phyloP scores from a whole-genome alignment of 2,888 invertebrate species.

The Cantharis nigra region DNA sequence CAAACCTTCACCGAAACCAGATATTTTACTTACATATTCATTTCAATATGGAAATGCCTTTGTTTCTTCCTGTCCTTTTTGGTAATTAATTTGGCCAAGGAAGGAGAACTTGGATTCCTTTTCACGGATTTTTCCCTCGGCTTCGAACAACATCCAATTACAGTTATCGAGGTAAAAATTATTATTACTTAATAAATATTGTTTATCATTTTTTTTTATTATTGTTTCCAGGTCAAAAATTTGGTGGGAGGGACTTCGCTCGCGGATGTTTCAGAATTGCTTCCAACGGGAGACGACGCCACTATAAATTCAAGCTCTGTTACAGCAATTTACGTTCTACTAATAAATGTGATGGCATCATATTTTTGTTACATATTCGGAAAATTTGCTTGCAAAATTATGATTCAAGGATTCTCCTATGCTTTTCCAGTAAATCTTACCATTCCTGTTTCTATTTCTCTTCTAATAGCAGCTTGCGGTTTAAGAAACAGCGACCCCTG shows the following conservation, averaged over 20 bases:
- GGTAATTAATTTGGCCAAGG: conserved; percentile 73
- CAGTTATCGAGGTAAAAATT: conserved; percentile 68
- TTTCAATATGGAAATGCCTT: conserved; percentile 89
- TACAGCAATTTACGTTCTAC: conserved; percentile 75
- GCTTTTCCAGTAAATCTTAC: conserved; percentile 94
- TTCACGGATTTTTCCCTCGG: conserved; percentile 76
- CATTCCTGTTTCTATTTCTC: conserved; percentile 85
- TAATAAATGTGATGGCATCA: conserved; percentile 81
- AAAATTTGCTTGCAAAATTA: conserved; percentile 95
- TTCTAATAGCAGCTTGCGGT: conserved; percentile 87
- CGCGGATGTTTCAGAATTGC: conserved; percentile 77
- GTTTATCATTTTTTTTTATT: background rate
- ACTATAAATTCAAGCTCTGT: conserved; percentile 72
- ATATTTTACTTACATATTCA: conserved; percentile 88
- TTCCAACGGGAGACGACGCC: conserved; percentile 76
- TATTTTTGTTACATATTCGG: conserved; percentile 91
- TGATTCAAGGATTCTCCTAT: conserved; percentile 96
- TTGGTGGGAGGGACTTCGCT: conserved; percentile 63
- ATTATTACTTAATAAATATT: background rate
- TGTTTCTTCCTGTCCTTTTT: conserved; percentile 78
- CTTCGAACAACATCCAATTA: conserved; percentile 79
- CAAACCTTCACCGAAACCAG: conserved; percentile 78
- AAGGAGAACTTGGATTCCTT: conserved; percentile 76
- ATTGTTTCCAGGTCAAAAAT: conserved; percentile 62
- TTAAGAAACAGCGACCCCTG: conserved; percentile 85